Percentiles rank a stretch among this genome's conserved stretches.
These are phyloP conservation scores for Kuschelorhynchus macadamiae DNA, from an alignment of 2,888 invertebrate genomes.

Conservation along the genomic window DNA sequence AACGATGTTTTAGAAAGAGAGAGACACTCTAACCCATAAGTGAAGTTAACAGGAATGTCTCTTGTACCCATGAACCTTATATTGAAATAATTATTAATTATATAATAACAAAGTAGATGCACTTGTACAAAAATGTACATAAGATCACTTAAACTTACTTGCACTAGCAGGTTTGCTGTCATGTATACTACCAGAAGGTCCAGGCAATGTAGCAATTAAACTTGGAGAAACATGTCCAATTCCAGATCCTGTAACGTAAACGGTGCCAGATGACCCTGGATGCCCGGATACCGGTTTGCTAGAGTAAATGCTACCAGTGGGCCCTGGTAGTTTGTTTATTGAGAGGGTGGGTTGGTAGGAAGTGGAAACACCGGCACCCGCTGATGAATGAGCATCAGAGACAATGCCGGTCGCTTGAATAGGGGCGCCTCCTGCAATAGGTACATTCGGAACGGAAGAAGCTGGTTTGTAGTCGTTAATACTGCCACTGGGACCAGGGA, in stretches of 20 bases:
- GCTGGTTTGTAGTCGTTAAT: slow-evolving; percentile 55
- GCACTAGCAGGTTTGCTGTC: slow-evolving; percentile 40
- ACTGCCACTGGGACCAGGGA: slow-evolving; percentile 56
- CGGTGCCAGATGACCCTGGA: no score
- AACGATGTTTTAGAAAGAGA: no score
- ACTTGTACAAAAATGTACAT: no score
- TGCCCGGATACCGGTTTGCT: slow-evolving; percentile 49
- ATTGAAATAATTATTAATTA: no score
- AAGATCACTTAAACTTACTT: no score
- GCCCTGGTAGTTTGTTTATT: no score
- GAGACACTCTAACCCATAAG: no score
- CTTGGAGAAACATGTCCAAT: slow-evolving; percentile 31
- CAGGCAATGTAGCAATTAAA: slow-evolving; percentile 50
- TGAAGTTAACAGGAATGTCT: no score
- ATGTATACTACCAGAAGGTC: slow-evolving; percentile 52
- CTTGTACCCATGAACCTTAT: no score
- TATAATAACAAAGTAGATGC: no score
- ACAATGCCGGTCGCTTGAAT: not conserved
- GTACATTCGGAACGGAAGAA: slow-evolving; percentile 36
- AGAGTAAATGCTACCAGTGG: slow-evolving; percentile 47
- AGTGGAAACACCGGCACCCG: slow-evolving; percentile 1
- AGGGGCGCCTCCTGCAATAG: slow-evolving; percentile 9
- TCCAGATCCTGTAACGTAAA: not conserved
- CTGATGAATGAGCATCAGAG: not conserved
- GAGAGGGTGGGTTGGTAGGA: slow-evolving; percentile 1